Evolutionary conservation across 2,888 invertebrate species (phyloP).

Genomic region (Mimumesa dahlbomi): DNA sequence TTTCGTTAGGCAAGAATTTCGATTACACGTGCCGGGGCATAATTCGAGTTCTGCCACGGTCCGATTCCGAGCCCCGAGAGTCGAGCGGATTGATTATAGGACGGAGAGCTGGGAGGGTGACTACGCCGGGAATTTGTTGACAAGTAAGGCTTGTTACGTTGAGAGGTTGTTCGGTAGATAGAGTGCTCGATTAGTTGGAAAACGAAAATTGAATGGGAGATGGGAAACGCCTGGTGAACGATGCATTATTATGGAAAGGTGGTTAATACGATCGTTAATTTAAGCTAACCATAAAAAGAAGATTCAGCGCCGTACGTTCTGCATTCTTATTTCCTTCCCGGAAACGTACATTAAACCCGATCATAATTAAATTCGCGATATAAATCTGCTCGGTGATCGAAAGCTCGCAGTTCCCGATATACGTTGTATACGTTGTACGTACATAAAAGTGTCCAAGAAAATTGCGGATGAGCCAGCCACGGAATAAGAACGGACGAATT

Average conservation of each 20-base stretch:
- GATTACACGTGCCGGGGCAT: constrained; percentile 19
- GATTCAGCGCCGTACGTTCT: too few relatives aligned
- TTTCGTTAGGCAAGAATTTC: constrained; percentile 22
- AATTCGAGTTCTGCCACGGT: constrained; percentile 13
- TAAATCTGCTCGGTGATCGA: too few relatives aligned
- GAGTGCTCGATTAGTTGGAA: constrained; percentile 36
- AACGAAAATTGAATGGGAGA: constrained; percentile 38
- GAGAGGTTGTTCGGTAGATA: constrained; percentile 25
- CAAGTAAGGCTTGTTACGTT: constrained; percentile 29
- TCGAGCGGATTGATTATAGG: background rate
- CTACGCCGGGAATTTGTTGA: constrained; percentile 33
- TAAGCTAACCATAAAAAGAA: too few relatives aligned
- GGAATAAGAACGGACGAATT: background rate
- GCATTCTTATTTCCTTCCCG: too few relatives aligned
- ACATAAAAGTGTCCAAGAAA: background rate
- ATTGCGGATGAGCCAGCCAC: background rate
- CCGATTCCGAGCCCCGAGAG: constrained; percentile 8
- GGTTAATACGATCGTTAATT: too few relatives aligned
- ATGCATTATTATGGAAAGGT: too few relatives aligned
- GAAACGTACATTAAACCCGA: too few relatives aligned
- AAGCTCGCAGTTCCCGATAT: too few relatives aligned
- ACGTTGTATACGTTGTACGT: too few relatives aligned
- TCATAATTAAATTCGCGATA: too few relatives aligned
- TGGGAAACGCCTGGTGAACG: too few relatives aligned
- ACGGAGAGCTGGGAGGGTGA: background rate